Percentiles rank a stretch among this genome's conserved stretches.
phyloP scores from a whole-genome alignment of 2,797 vertebrate species.

The Periophthalmus magnuspinnatus region DNA sequence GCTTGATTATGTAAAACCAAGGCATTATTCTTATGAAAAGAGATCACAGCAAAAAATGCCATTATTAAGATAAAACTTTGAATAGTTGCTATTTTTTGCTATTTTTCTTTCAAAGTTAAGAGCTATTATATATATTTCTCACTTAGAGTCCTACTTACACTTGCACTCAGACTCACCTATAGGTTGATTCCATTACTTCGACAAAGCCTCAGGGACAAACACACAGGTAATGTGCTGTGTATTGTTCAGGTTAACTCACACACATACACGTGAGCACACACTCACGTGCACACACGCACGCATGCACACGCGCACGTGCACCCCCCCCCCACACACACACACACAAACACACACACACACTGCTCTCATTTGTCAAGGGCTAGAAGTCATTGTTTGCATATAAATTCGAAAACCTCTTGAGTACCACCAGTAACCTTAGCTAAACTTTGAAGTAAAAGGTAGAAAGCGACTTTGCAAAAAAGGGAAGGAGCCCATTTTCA shows the following conservation, averaged over 20 bases:
- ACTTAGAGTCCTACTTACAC: slow-evolving; percentile 28
- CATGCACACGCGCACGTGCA: neutral
- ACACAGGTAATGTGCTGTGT: slow-evolving; percentile 2
- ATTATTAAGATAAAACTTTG: neutral
- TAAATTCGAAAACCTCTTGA: slow-evolving; percentile 12
- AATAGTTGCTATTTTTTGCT: neutral
- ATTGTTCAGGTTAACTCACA: slow-evolving; percentile 1
- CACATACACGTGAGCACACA: slow-evolving; percentile 4
- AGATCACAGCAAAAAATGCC: neutral
- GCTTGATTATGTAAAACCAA: neutral
- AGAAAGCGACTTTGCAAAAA: slow-evolving; percentile 15
- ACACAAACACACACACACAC: neutral
- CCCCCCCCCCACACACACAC: neutral
- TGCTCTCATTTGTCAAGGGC: neutral
- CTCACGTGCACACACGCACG: neutral
- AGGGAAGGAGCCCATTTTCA: slow-evolving; percentile 27
- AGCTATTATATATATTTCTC: slow-evolving; percentile 28
- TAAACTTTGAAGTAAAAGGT: slow-evolving; percentile 27
- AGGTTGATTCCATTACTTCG: slow-evolving; percentile 3
- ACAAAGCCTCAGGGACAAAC: slow-evolving; percentile 3
- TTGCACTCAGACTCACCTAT: slow-evolving; percentile 6
- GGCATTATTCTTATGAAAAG: neutral
- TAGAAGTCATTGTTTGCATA: slow-evolving; percentile 24
- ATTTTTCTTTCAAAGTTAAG: slow-evolving; percentile 2
- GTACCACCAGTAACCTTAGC: slow-evolving; percentile 15